Base-by-base conservation (phyloP, 1,140 invertebrate species). In the Drosophila subobscura region DNA sequence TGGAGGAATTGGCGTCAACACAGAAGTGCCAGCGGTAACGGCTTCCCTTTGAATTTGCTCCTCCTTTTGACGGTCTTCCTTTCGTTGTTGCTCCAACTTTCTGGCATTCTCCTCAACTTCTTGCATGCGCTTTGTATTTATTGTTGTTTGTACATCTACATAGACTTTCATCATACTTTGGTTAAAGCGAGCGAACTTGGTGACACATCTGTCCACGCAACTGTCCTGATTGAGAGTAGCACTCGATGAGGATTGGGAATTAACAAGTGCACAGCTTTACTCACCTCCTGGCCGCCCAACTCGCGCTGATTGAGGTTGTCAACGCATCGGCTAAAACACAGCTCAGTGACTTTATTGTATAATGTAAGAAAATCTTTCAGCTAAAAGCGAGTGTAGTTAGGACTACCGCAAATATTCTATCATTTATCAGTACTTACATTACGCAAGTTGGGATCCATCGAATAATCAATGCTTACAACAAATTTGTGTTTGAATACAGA, bases 171-270 rank as follows among this genome's bases (percentile, higher is more conserved):
- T 92, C 75, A 98, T 95, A 64, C 96, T 93, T 91, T 97, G 96
- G 89, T 96, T 97, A 91, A 96, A 95, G 91, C 97, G 97, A 42
- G 97, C 92, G 90, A 95, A 97, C 91, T 98, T 98, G 89, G 97
- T 96, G 80, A 97, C 94, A 89, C 97, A 98, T 88, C 97, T 96
- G 14, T 95, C 80, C 3, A 96, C 94, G 93, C 97, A 98, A 56
- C 92, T 94, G 72, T 95, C 94, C 94, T 95, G 33, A 61, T 22
- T 55, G 8, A 5, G 2, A 12, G 8, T 6, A 20, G 6, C 25
- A 5, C 1, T 22, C 4, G 25, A 2, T 29, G 5, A 5, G 3
- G 0, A 12, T 4, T 4, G 1, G 2, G 3, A 40, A n/a, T 16
- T 14, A 8, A 10, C 1, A 0, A 7, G 14, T 5, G 45, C 8